Evolutionary conservation across 2,797 vertebrate species (phyloP), one percentile per base, ranked within the genome.

Genomic region (Crenichthys baileyi): DNA sequence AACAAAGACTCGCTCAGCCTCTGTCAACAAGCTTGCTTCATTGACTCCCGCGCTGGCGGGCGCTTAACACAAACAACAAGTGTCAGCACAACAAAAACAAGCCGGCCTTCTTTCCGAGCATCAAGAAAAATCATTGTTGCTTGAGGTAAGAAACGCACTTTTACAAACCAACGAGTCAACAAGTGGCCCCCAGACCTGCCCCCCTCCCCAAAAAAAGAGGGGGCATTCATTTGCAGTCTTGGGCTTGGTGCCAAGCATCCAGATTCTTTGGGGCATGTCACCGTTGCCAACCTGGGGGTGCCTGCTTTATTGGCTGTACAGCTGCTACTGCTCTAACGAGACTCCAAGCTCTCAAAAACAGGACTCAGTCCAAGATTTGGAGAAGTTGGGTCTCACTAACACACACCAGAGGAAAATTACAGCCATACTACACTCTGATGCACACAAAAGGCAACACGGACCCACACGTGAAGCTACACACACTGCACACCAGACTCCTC

Each of bases 151-250:
- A 77, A 77, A 83, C 80, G 88, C 84, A 85, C 77, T 79, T 46
- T 29, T 89, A 87, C 85, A 82, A 78, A 92, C 77, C 80, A 83
- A 79, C 82, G 79, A 93, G 93, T 94, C 95, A 96, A 96, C 95
- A 96, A 96, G 95, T 96, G 94, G 92, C 89, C 91, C 85, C 72
- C 83, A 46, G 11, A 61, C 53, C 36, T 46, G 44, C 48, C 58
- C 26, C 46, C 12, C 48, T 16, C 51, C 20, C 51, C 50, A 50
- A 53, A 36, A 75, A 76, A 79, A 79, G 74, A 79, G 61, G 76
- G 80, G 74, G 79, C 74, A 78, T 82, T 92, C 73, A 70, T 90
- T 92, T 84, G 86, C 83, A 87, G 85, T 82, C 86, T 90, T 82
- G 84, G 94, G 95, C 92, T 74, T 41, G 0, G 53, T 80, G 93